Percentiles rank a stretch among this genome's conserved stretches.
phyloP scores from a whole-genome alignment of 2,797 vertebrate genomes.

The Ctenochaetus hawaiiensis region DNA sequence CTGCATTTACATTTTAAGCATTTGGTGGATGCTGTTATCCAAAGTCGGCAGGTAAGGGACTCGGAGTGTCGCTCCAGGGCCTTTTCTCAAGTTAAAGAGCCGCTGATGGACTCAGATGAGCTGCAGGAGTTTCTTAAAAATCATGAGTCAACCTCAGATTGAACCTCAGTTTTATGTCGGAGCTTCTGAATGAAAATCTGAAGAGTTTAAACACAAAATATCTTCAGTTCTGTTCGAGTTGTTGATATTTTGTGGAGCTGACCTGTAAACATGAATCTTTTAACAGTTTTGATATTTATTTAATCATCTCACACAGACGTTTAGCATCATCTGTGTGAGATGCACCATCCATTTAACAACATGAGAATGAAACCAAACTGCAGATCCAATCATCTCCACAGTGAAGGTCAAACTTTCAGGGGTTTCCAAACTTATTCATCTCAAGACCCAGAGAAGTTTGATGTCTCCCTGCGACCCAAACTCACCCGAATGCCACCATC shows the following conservation, averaged over 20 bases:
- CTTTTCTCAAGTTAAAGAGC: conserved; percentile 1
- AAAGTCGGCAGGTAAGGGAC: conserved; percentile 8
- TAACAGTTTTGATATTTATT: no score
- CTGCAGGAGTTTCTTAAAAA: not conserved
- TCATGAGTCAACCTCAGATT: not conserved
- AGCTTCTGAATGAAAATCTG: not conserved
- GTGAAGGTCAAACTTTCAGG: not conserved
- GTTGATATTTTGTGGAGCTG: no score
- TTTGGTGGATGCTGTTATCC: conserved; percentile 14
- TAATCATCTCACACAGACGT: no score
- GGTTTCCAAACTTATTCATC: no score
- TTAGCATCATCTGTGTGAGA: no score
- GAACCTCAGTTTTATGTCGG: not conserved
- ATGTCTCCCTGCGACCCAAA: no score
- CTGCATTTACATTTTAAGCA: conserved; percentile 37
- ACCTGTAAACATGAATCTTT: not conserved
- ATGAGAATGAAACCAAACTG: not conserved
- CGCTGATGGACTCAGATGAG: conserved; percentile 10
- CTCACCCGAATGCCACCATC: not conserved
- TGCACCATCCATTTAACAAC: no score
- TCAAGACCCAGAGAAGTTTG: no score
- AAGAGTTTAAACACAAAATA: not conserved
- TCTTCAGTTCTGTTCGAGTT: not conserved
- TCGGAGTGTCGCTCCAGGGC: conserved; percentile 7
- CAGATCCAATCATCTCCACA: not conserved